Percentiles rank a stretch among this genome's conserved stretches.
Conservation (phyloP, 2,888 invertebrate species). For the Syritta pipiens region DNA sequence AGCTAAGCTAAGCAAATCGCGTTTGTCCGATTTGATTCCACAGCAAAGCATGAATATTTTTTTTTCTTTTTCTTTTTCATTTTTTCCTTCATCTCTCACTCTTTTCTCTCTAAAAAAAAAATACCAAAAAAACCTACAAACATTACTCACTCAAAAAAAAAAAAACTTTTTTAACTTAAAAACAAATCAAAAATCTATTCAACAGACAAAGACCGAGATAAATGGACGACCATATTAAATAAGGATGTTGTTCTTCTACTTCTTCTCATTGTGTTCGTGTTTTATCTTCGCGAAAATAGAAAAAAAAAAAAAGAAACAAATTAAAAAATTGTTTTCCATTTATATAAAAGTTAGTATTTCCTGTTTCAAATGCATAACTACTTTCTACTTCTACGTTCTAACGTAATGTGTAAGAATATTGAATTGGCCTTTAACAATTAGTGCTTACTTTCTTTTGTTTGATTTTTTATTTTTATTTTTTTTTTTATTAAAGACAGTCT, state of each 20-base stretch:
- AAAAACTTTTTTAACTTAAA: slow-evolving; percentile 4
- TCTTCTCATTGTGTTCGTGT: slow-evolving; percentile 62
- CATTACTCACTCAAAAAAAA: not conserved
- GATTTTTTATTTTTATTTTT: too few relatives aligned
- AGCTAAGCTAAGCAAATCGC: slow-evolving; percentile 2
- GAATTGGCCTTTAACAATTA: slow-evolving; percentile 35
- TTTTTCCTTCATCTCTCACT: slow-evolving; percentile 23
- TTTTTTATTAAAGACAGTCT: slow-evolving; percentile 21
- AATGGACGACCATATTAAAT: slow-evolving; percentile 74
- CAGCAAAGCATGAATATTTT: slow-evolving; percentile 4
- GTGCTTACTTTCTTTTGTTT: too few relatives aligned
- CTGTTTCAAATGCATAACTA: slow-evolving; percentile 37
- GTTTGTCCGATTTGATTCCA: not conserved
- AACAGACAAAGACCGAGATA: slow-evolving; percentile 79
- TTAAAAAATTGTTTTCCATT: slow-evolving; percentile 59
- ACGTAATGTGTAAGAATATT: not conserved
- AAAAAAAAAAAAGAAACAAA: slow-evolving; percentile 58
- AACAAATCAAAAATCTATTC: slow-evolving; percentile 69
- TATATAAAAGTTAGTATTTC: slow-evolving; percentile 64
- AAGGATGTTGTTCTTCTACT: slow-evolving; percentile 64
- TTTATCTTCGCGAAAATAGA: slow-evolving; percentile 47
- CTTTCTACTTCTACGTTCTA: slow-evolving; percentile 13
- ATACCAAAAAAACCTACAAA: slow-evolving; percentile 13
- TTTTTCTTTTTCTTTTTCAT: slow-evolving; percentile 9
- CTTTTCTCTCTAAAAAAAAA: slow-evolving; percentile 8